Conservation (phyloP, 2,113 vertebrate genomes). For the Aegotheles bennettii region DNA sequence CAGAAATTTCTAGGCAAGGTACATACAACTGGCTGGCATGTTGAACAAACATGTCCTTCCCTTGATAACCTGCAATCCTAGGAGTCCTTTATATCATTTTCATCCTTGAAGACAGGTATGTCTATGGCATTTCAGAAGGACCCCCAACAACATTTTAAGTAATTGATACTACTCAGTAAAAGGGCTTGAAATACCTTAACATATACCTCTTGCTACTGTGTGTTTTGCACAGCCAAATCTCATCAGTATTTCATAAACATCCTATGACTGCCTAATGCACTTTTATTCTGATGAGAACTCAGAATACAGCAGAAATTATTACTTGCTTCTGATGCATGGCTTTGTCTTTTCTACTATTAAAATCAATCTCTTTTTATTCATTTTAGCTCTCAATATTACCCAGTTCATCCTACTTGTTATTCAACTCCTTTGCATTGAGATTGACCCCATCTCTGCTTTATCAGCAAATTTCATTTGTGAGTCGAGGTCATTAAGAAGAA, state of each 20-base stretch:
- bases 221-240: background rate
- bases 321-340: background rate
- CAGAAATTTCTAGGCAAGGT: background rate
- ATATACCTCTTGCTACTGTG: background rate
- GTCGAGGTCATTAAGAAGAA: constrained; percentile 44
- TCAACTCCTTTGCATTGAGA: constrained; percentile 5
- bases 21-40: background rate
- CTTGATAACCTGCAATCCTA: background rate
- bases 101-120: background rate
- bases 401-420: constrained; percentile 14
- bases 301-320: background rate
- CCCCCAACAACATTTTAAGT: background rate
- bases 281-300: background rate
- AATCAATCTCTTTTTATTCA: constrained; percentile 9
- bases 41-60: background rate
- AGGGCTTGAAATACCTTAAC: background rate
- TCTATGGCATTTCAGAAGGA: background rate
- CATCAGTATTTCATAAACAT: background rate
- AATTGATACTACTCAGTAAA: background rate
- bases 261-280: background rate
- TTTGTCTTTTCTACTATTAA: constrained; percentile 40
- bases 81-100: background rate
- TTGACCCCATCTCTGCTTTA: constrained; percentile 36
- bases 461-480: background rate
- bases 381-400: background rate